These are phyloP conservation scores for Meriones psammophilus DNA, from an alignment of 2,797 vertebrate genomes.

Conservation along the genomic window DNA sequence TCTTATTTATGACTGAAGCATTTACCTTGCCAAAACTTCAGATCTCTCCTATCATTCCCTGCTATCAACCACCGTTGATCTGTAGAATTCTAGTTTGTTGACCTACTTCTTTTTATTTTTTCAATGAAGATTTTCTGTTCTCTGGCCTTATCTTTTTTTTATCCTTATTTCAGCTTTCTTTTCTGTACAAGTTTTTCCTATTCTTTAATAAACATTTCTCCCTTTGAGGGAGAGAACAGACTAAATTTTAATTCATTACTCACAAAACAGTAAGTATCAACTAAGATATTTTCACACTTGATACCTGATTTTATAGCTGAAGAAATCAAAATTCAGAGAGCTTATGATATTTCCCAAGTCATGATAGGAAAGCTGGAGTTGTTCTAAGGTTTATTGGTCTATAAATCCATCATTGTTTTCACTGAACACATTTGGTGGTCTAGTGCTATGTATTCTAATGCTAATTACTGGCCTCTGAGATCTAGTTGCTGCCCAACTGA, in stretches of 20 bases:
- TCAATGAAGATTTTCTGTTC: slow-evolving; percentile 2
- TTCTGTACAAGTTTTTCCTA: not conserved
- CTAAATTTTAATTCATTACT: slow-evolving; percentile 4
- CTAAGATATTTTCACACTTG: not conserved
- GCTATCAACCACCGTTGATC: not conserved
- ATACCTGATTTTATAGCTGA: not conserved
- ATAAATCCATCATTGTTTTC: not conserved
- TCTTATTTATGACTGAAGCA: not conserved
- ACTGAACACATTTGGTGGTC: not conserved
- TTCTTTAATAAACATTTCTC: not conserved
- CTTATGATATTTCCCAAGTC: not conserved
- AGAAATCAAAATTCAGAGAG: slow-evolving; percentile 21
- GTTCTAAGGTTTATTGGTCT: not conserved
- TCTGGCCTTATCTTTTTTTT: not conserved
- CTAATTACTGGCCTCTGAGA: no score
- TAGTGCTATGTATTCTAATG: no score
- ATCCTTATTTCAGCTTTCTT: not conserved
- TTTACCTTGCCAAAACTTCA: slow-evolving; percentile 28
- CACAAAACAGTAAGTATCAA: not conserved
- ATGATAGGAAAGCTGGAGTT: not conserved
- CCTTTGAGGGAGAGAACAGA: not conserved
- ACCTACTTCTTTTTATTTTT: not conserved
- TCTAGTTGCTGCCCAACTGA: no score
- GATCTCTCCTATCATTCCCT: not conserved
- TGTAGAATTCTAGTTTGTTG: slow-evolving; percentile 25